Evolutionary conservation across 35 echinoderm and acorn worm species (phyloP).

Genomic region (Heliocidaris erythrogramma): DNA sequence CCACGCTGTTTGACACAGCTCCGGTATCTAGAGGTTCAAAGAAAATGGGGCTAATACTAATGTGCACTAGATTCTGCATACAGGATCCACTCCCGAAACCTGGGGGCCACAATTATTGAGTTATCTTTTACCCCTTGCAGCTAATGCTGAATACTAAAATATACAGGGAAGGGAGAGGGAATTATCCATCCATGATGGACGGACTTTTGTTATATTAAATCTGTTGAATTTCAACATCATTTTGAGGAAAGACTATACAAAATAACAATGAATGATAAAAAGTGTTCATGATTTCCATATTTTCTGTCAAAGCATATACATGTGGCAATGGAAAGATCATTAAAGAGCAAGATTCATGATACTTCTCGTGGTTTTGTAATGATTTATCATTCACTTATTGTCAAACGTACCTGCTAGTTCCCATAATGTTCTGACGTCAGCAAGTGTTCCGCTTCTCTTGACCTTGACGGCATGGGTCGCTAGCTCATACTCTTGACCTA

Average conservation of each 20-base stretch:
- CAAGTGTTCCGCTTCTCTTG: constrained; percentile 79
- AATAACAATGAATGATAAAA: not conserved
- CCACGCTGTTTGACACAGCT: constrained; percentile 39
- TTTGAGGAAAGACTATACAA: not conserved
- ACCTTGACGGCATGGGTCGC: constrained; percentile 89
- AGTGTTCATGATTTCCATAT: not conserved
- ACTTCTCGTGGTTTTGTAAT: too few species aligned
- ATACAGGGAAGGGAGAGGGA: not conserved
- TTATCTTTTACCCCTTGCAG: not conserved
- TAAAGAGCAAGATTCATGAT: too few species aligned
- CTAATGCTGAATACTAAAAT: too few species aligned
- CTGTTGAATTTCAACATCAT: not conserved
- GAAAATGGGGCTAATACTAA: not conserved
- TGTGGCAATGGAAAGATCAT: too few species aligned
- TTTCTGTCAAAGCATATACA: not conserved
- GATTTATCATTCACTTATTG: not conserved
- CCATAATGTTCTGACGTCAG: constrained; percentile 84
- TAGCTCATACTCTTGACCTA: constrained; percentile 74
- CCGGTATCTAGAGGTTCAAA: not conserved
- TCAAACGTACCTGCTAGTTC: constrained; percentile 70
- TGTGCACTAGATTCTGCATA: not conserved
- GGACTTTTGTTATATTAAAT: not conserved
- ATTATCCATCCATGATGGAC: not conserved
- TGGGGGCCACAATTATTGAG: not conserved
- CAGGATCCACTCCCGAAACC: not conserved